These are phyloP conservation scores for Muscina levida DNA, from an alignment of 2,888 invertebrate genomes.

Conservation along the genomic window DNA sequence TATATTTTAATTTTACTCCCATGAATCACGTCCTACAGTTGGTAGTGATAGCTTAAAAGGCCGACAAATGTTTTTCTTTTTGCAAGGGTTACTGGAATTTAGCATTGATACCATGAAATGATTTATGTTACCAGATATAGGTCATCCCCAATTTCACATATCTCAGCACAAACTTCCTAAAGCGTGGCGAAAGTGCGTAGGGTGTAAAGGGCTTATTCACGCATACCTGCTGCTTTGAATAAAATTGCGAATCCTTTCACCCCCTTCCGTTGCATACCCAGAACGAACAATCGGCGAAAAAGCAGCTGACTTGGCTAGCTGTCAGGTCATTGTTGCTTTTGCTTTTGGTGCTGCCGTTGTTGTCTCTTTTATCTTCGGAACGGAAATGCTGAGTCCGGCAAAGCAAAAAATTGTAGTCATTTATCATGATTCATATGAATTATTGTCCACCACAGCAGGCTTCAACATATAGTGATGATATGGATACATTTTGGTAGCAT, in stretches of 20 bases:
- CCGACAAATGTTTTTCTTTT: no score
- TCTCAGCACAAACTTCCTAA: background rate
- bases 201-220: conserved; percentile 12
- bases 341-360: conserved; percentile 26
- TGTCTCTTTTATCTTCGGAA: conserved; percentile 41
- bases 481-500: conserved; percentile 50
- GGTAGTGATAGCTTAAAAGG: no score
- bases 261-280: conserved; percentile 11
- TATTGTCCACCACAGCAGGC: conserved; percentile 60
- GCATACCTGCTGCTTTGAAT: conserved; percentile 49
- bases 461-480: conserved; percentile 54
- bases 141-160: conserved; percentile 21
- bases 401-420: conserved; percentile 60
- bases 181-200: background rate
- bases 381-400: conserved; percentile 62
- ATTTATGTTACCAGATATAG: conserved; percentile 19
- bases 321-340: conserved; percentile 37
- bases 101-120: conserved; percentile 6
- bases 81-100: no score
- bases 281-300: conserved; percentile 31
- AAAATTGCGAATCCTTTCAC: conserved; percentile 30
- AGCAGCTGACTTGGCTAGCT: conserved; percentile 58
- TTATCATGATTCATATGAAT: conserved; percentile 64
- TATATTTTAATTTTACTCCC: no score
- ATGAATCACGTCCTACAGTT: no score